Base-by-base conservation (phyloP, 2,888 invertebrate genomes). In the Chymomyza fuscimana region DNA sequence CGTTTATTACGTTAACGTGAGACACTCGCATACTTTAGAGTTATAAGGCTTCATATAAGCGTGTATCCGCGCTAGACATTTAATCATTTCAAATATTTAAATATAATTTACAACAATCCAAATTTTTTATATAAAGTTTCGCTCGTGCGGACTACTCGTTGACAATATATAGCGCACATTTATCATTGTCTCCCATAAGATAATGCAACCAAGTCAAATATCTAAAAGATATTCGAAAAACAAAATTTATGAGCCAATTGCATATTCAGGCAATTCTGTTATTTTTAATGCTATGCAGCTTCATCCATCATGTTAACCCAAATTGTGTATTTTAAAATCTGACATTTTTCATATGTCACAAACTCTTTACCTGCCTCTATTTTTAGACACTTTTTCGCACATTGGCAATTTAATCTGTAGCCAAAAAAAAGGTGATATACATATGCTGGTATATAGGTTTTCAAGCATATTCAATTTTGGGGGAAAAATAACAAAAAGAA, bases 331-430 rank as follows among this genome's bases (percentile, higher is more conserved):
- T 46, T 46, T 46, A 46, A 46, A 46, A 46, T 46, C 40, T 46
- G 40, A 15, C 40, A 46, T 46, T 46, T 32, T 22, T 72, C 56
- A 62, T 66, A 62, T 72, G 73, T 50, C 60, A 54, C 36, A 59
- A n/a, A 51, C 29, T 12, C 40, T 10, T 65, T 40, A 59, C 58
- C 63, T 74, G 62, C 52, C 64, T 69, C 40, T 36, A n/a, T 22
- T 58, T 62, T 22, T 74, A 58, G 25, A 46, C 40, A 46, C 62
- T 68, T 54, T 36, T 46, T 46, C 10, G 58, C 46, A 50, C 60
- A 46, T 46, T 46, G 40, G 40, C 62, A 54, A 73, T 69, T 74
- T 74, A 40, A 32, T 61, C 60, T 63, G 36, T 25, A 25, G 25
- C 25, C 25, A 25, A 63, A 1, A 40, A 56, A 29, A 58, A 64